A percentile compares a stretch with the other conserved stretches of the same genome.
Evolutionary conservation across 2,797 vertebrate species (phyloP).

Genomic region (Buceros bicornis): DNA sequence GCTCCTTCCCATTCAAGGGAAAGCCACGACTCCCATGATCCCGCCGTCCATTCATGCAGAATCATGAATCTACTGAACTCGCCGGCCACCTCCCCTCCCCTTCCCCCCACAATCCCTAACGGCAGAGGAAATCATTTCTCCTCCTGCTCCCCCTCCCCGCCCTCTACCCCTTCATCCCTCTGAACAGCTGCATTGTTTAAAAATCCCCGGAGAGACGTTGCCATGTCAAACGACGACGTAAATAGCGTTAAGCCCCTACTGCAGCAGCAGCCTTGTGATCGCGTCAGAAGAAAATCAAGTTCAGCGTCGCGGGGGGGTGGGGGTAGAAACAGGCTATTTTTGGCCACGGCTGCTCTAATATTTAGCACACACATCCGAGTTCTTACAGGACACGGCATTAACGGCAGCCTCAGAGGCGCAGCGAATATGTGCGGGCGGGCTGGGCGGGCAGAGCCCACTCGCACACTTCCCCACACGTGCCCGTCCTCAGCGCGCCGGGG

Average conservation of each 20-base stretch:
- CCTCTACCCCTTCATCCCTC: slow-evolving; percentile 57
- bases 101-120: not conserved
- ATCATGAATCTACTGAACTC: slow-evolving; percentile 62
- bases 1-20: slow-evolving; percentile 73
- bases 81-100: not conserved
- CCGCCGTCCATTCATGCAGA: slow-evolving; percentile 74
- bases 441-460: not conserved
- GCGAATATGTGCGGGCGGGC: not conserved
- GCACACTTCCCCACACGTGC: not conserved
- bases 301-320: not conserved
- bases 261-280: slow-evolving; percentile 70
- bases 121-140: slow-evolving; percentile 38
- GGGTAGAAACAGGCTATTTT: slow-evolving; percentile 55
- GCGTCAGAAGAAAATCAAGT: slow-evolving; percentile 76
- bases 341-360: slow-evolving; percentile 55
- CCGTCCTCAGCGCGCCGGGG: no score
- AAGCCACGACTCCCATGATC: slow-evolving; percentile 36
- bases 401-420: not conserved
- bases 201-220: slow-evolving; percentile 73
- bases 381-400: slow-evolving; percentile 37
- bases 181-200: slow-evolving; percentile 72
- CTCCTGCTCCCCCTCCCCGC: slow-evolving; percentile 24
- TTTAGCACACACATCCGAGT: slow-evolving; percentile 35
- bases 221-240: slow-evolving; percentile 74
- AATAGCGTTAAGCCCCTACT: slow-evolving; percentile 74